Conservation (phyloP, 2,888 invertebrate genomes). For the Argyresthia albistria region DNA sequence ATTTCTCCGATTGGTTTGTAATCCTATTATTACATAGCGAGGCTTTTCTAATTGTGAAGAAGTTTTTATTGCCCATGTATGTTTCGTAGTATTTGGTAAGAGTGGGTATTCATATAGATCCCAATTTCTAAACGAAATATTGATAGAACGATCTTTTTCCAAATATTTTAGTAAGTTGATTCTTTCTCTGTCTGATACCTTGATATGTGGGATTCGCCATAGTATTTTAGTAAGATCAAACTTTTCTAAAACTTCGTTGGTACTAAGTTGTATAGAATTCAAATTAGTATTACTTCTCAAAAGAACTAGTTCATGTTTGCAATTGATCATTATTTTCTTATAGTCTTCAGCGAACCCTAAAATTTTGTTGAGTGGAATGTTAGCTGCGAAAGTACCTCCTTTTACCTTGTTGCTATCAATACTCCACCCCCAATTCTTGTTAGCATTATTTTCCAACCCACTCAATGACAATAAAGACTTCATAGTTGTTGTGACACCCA, state of each 20-base stretch:
- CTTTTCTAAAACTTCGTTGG: slow-evolving; percentile 8
- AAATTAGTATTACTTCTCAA: slow-evolving; percentile 21
- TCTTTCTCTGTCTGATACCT: slow-evolving; percentile 13
- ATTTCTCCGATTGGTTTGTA: slow-evolving; percentile 33
- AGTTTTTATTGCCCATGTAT: slow-evolving; percentile 28
- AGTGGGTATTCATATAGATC: slow-evolving; percentile 32
- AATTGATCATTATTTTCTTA: slow-evolving; percentile 31
- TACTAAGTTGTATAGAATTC: slow-evolving; percentile 19
- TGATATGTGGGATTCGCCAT: slow-evolving; percentile 6
- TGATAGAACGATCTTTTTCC: slow-evolving; percentile 17
- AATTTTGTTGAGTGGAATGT: slow-evolving; percentile 13
- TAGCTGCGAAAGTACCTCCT: background rate
- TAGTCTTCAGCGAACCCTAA: slow-evolving; percentile 20
- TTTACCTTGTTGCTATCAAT: background rate
- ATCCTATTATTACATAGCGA: slow-evolving; percentile 29
- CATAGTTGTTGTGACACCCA: slow-evolving; percentile 8
- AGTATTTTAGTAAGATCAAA: slow-evolving; percentile 5
- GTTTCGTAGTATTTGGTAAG: slow-evolving; percentile 23
- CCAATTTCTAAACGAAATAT: slow-evolving; percentile 27
- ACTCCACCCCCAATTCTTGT: background rate
- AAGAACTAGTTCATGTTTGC: slow-evolving; percentile 35
- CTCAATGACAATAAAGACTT: slow-evolving; percentile 11
- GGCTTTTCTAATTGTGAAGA: slow-evolving; percentile 31
- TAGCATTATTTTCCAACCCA: slow-evolving; percentile 11
- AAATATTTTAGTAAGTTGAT: slow-evolving; percentile 13